A percentile compares a stretch with the other conserved stretches of the same genome.
Evolutionary conservation across 2,888 invertebrate species (phyloP).

Genomic region (Exephanes ischioxanthus): DNA sequence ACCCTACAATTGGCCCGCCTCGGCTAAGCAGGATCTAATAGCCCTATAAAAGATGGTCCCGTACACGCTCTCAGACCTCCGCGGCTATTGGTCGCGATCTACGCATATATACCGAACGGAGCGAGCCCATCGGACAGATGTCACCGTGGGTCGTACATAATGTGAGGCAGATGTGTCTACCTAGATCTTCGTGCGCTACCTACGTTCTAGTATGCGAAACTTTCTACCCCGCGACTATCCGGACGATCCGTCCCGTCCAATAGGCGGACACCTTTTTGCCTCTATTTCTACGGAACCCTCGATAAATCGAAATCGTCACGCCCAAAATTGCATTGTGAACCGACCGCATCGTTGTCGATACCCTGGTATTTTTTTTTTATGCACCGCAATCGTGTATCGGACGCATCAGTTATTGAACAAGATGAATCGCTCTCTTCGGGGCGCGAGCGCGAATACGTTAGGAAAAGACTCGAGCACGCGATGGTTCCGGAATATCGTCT

Average conservation of each 20-base stretch:
- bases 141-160: conserved; percentile 71
- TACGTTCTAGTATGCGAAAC: conserved; percentile 58
- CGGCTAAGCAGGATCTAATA: conserved; percentile 84
- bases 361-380: conserved; percentile 60
- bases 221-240: conserved; percentile 15
- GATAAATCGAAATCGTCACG: conserved; percentile 84
- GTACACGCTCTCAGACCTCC: conserved; percentile 70
- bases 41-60: conserved; percentile 82
- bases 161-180: conserved; percentile 79
- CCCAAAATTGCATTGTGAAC: conserved; percentile 78
- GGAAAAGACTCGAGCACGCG: background rate
- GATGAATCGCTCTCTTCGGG: background rate
- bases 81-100: conserved; percentile 56
- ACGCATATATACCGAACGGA: conserved; percentile 26
- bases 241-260: conserved; percentile 41
- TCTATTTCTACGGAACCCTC: conserved; percentile 72
- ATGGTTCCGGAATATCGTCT: background rate
- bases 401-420: conserved; percentile 32
- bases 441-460: background rate
- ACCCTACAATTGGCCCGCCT: conserved; percentile 83
- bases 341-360: conserved; percentile 62
- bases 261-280: conserved; percentile 47
- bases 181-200: conserved; percentile 19
- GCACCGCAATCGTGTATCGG: conserved; percentile 55
- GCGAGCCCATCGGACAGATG: conserved; percentile 79